Evolutionary conservation across 1,140 invertebrate species (phyloP).

Genomic region (Drosophila melanica): DNA sequence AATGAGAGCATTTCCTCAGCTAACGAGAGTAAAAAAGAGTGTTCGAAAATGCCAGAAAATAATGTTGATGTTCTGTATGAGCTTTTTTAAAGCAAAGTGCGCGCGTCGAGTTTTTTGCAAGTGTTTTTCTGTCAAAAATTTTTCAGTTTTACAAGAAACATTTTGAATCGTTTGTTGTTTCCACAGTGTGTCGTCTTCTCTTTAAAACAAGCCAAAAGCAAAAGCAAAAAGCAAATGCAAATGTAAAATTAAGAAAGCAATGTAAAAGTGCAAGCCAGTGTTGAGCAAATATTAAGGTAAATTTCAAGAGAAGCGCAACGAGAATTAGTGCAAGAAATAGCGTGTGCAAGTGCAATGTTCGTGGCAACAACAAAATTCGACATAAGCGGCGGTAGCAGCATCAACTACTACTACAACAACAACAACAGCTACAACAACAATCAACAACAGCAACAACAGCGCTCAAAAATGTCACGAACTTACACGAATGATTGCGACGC

Average conservation of each 20-base stretch:
- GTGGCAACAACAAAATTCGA: conserved; percentile 25
- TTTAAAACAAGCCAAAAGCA: conserved; percentile 26
- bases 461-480: conserved; percentile 72
- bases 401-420: conserved; percentile 42
- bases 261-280: conserved; percentile 55
- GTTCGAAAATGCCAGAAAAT: conserved; percentile 38
- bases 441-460: conserved; percentile 61
- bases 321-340: conserved; percentile 30
- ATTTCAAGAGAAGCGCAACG: conserved; percentile 8
- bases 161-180: conserved; percentile 57
- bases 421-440: conserved; percentile 9
- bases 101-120: conserved; percentile 78
- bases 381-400: conserved; percentile 15
- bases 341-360: conserved; percentile 41
- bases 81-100: conserved; percentile 51
- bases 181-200: conserved; percentile 54
- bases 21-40: conserved; percentile 16
- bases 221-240: conserved; percentile 40
- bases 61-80: conserved; percentile 44
- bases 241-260: conserved; percentile 48
- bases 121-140: conserved; percentile 74
- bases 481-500: conserved; percentile 81
- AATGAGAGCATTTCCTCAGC: conserved; percentile 6
- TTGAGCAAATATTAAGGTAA: conserved; percentile 35
- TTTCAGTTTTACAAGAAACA: conserved; percentile 67